A percentile compares a stretch with the other conserved stretches of the same genome.
These are phyloP conservation scores for Oryzias melastigma DNA, from an alignment of 2,113 vertebrate species.

Conservation along the genomic window DNA sequence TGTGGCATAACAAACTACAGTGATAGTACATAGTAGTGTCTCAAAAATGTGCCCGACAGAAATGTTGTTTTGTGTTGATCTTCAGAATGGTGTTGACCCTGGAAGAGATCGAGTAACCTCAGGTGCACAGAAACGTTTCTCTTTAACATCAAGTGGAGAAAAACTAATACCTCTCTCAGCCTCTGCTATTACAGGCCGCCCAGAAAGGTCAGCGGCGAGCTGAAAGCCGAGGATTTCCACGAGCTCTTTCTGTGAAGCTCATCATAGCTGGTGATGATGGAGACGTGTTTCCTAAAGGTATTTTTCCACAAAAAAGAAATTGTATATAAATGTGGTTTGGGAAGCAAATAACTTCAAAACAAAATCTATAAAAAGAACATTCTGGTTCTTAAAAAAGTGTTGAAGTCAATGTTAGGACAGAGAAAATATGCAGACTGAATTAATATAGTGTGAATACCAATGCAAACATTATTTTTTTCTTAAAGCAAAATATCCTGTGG, in stretches of 20 bases:
- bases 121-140: constrained; percentile 25
- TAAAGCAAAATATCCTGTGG: constrained; percentile 30
- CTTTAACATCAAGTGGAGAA: constrained; percentile 37
- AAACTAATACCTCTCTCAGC: constrained; percentile 21
- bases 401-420: background rate
- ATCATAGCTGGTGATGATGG: constrained; percentile 31
- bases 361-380: too few species aligned
- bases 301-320: too few species aligned
- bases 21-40: too few species aligned
- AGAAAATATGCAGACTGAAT: constrained; percentile 15
- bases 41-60: background rate
- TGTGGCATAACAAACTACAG: too few species aligned
- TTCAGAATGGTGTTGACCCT: constrained; percentile 19
- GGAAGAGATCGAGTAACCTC: constrained; percentile 23
- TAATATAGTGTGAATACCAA: constrained; percentile 17
- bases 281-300: background rate
- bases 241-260: constrained; percentile 14
- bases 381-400: too few species aligned
- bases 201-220: constrained; percentile 26
- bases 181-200: constrained; percentile 15
- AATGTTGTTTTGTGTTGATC: background rate
- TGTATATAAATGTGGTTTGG: too few species aligned
- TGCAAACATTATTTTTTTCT: constrained; percentile 23
- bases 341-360: too few species aligned
- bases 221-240: constrained; percentile 16